Percentiles rank a stretch among this genome's conserved stretches.
These are phyloP conservation scores for Castor canadensis DNA, from an alignment of 2,113 vertebrate species.

Conservation along the genomic window DNA sequence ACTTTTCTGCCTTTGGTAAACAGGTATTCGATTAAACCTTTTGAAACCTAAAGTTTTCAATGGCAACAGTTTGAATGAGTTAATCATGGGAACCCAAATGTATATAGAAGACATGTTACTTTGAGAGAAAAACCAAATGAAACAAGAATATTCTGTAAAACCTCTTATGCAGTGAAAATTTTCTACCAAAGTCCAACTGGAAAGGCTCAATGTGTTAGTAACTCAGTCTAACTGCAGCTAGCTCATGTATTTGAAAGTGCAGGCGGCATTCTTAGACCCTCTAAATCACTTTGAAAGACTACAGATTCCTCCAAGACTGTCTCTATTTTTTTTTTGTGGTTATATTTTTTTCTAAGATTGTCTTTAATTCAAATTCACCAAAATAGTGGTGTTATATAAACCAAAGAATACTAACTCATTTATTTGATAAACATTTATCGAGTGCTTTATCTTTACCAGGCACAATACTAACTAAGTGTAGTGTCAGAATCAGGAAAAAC, in stretches of 20 bases:
- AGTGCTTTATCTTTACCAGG: background rate
- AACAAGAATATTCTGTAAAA: background rate
- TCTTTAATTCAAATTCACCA: slow-evolving; percentile 19
- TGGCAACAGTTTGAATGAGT: background rate
- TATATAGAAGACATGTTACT: background rate
- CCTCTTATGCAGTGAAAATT: background rate
- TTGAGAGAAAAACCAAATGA: background rate
- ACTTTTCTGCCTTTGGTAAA: slow-evolving; percentile 21
- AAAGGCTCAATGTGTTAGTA: background rate
- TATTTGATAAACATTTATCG: background rate
- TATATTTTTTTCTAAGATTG: background rate
- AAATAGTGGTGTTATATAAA: background rate
- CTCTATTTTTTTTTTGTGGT: no score
- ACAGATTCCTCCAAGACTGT: background rate
- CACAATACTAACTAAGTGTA: background rate
- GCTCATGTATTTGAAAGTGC: background rate
- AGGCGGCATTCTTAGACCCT: background rate
- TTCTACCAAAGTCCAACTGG: background rate
- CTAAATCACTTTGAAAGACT: background rate
- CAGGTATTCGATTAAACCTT: background rate
- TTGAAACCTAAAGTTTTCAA: background rate
- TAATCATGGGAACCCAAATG: background rate
- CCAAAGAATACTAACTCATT: background rate
- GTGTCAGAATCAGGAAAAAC: background rate
- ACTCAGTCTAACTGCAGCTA: background rate